phyloP scores from a whole-genome alignment of 2,113 vertebrate species.

The Otus sunia region DNA sequence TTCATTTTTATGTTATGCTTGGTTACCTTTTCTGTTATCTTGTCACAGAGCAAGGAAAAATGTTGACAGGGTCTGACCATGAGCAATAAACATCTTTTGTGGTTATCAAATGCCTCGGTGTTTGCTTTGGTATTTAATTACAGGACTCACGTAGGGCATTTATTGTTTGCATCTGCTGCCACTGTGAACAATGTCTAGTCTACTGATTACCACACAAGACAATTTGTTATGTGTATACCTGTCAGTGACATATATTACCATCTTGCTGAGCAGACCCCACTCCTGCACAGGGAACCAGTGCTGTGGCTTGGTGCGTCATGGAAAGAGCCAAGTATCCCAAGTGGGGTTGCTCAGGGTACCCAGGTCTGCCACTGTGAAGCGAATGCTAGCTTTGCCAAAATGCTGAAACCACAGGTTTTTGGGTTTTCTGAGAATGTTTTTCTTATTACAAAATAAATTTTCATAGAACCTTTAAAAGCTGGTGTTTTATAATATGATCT shows the following conservation, averaged over 20 bases:
- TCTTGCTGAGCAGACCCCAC: background rate
- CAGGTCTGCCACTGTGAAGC: background rate
- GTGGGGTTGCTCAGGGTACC: background rate
- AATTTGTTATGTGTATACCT: background rate
- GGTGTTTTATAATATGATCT: background rate
- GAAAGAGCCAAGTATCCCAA: background rate
- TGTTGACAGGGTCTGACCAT: background rate
- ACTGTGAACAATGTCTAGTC: background rate
- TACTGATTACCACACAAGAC: background rate
- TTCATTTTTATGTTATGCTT: conserved; percentile 12
- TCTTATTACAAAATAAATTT: background rate
- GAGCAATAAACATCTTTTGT: conserved; percentile 27
- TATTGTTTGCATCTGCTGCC: conserved; percentile 27
- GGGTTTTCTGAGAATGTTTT: background rate
- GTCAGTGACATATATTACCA: background rate
- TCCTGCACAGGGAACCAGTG: background rate
- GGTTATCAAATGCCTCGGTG: background rate
- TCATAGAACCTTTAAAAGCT: background rate
- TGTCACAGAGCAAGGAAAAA: conserved; percentile 33
- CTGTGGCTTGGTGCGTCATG: background rate
- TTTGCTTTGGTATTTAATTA: conserved; percentile 45
- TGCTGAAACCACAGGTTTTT: background rate
- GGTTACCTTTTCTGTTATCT: conserved; percentile 30
- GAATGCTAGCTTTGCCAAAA: background rate
- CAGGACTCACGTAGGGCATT: background rate